A percentile compares a stretch with the other conserved stretches of the same genome.
phyloP scores from a whole-genome alignment of 2,888 invertebrate genomes.

The Panzeria rudis region DNA sequence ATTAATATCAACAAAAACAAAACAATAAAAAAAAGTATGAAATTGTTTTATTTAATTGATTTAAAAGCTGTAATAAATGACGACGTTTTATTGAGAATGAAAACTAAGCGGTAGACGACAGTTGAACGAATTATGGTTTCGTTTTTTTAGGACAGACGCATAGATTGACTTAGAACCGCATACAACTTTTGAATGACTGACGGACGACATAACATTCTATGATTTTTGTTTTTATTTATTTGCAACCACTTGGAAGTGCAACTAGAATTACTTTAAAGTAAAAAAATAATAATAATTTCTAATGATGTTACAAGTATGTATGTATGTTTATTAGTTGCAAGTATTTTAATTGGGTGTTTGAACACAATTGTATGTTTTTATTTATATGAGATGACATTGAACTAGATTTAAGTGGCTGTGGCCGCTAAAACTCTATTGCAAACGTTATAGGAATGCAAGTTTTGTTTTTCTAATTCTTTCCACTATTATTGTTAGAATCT shows the following conservation, averaged over 20 bases:
- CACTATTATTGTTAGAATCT: background rate
- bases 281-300: background rate
- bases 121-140: background rate
- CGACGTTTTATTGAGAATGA: conserved; percentile 49
- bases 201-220: background rate
- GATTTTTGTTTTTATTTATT: conserved; percentile 14
- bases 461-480: background rate
- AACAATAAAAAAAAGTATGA: conserved; percentile 24
- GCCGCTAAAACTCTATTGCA: conserved; percentile 52
- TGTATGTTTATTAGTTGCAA: background rate
- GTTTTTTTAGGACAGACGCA: background rate
- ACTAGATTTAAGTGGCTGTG: conserved; percentile 60
- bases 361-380: background rate
- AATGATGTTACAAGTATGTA: background rate
- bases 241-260: conserved; percentile 35
- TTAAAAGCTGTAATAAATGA: conserved; percentile 49
- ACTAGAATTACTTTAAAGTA: background rate
- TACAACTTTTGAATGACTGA: conserved; percentile 17
- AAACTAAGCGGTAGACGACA: conserved; percentile 31
- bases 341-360: conserved; percentile 15
- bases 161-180: conserved; percentile 2
- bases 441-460: conserved; percentile 42
- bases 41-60: conserved; percentile 51
- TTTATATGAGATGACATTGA: conserved; percentile 61
- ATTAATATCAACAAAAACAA: background rate